Evolutionary conservation across 2,888 invertebrate genomes (phyloP).

Genomic region (Drosophila paucipuncta): DNA sequence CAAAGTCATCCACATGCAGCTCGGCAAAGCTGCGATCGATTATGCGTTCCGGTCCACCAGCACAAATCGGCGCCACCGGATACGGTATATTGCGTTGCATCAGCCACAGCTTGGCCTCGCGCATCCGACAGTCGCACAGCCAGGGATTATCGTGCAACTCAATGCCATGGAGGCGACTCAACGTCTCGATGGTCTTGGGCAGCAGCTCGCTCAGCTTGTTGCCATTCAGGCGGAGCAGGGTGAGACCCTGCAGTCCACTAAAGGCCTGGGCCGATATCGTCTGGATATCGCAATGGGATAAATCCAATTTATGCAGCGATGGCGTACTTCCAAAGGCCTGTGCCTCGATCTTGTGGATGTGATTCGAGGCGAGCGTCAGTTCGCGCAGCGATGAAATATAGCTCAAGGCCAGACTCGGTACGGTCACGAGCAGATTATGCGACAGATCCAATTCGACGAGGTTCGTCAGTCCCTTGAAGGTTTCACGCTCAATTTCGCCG

Average conservation of each 20-base stretch:
- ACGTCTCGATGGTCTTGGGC: conserved; percentile 90
- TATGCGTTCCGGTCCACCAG: conserved; percentile 89
- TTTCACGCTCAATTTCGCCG: conserved; percentile 93
- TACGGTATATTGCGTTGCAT: conserved; percentile 91
- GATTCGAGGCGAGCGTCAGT: conserved; percentile 92
- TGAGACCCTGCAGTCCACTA: conserved; percentile 90
- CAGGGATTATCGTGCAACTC: conserved; percentile 95
- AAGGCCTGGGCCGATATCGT: conserved; percentile 92
- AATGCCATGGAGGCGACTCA: conserved; percentile 91
- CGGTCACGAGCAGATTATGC: conserved; percentile 91
- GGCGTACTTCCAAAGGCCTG: conserved; percentile 91
- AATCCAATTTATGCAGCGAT: conserved; percentile 92
- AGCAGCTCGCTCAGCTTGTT: conserved; percentile 92
- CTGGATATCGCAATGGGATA: conserved; percentile 93
- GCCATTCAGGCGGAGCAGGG: conserved; percentile 92
- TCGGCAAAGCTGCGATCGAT: conserved; percentile 91
- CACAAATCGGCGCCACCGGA: conserved; percentile 92
- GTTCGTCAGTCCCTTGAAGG: conserved; percentile 94
- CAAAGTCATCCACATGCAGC: conserved; percentile 92
- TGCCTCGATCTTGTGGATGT: conserved; percentile 91
- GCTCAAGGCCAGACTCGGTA: conserved; percentile 92
- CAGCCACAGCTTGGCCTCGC: conserved; percentile 93
- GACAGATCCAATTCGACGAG: conserved; percentile 95
- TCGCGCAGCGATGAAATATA: conserved; percentile 93
- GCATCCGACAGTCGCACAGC: conserved; percentile 94